These are phyloP conservation scores for Parnassius smintheus DNA, from an alignment of 2,888 invertebrate genomes.

Conservation along the genomic window DNA sequence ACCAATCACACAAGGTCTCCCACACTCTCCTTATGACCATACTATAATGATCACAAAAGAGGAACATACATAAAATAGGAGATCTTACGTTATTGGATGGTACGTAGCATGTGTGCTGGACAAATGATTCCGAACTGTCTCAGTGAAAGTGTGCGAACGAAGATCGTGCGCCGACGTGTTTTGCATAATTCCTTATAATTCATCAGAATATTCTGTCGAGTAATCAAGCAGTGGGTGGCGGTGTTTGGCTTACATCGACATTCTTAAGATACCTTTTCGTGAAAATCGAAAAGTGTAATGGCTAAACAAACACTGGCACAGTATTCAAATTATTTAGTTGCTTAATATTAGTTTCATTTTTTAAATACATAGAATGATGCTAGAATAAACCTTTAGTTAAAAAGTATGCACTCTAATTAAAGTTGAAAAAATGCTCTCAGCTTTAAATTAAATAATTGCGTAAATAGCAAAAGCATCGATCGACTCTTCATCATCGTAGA, in stretches of 20 bases:
- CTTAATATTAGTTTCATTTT: too few species aligned
- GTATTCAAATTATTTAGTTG: conserved; percentile 21
- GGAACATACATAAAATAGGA: conserved; percentile 28
- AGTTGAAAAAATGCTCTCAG: not conserved
- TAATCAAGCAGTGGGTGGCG: conserved; percentile 64
- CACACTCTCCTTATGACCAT: conserved; percentile 30
- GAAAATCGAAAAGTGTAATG: conserved; percentile 22
- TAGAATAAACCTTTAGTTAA: conserved; percentile 8
- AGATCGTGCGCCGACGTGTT: conserved; percentile 41
- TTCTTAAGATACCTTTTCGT: conserved; percentile 18
- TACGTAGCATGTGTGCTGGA: conserved; percentile 34
- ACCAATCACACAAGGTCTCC: conserved; percentile 52
- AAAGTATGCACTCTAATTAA: not conserved
- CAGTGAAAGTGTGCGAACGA: conserved; percentile 74
- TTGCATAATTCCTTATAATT: conserved; percentile 71
- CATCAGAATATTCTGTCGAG: conserved; percentile 56
- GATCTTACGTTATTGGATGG: conserved; percentile 47
- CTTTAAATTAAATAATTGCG: too few species aligned
- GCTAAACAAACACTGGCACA: conserved; percentile 19
- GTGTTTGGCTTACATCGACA: conserved; percentile 27
- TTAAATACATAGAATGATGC: too few species aligned
- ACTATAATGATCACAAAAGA: conserved; percentile 27
- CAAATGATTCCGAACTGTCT: conserved; percentile 67
- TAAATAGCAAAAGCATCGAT: too few species aligned
- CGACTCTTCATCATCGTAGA: too few species aligned